Percentiles rank a stretch among this genome's conserved stretches.
These are phyloP conservation scores for Lasioglossum morio DNA, from an alignment of 2,888 invertebrate genomes.

Conservation along the genomic window DNA sequence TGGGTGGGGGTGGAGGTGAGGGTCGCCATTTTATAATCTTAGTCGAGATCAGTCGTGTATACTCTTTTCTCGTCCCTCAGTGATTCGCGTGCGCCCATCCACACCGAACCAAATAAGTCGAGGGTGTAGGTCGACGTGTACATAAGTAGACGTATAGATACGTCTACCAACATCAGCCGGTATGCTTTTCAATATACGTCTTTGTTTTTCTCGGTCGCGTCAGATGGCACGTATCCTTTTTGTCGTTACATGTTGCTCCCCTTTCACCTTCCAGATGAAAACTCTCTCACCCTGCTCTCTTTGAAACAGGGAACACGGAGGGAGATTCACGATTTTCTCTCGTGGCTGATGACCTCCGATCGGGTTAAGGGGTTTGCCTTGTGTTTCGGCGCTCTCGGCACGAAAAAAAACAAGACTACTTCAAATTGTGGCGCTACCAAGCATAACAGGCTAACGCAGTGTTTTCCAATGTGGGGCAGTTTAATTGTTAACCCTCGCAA, in stretches of 20 bases:
- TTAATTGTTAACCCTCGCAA: too few species aligned
- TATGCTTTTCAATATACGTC: slow-evolving; percentile 50
- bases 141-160: slow-evolving; percentile 45
- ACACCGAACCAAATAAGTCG: slow-evolving; percentile 57
- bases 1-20: slow-evolving; percentile 52
- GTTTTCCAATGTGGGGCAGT: too few species aligned
- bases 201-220: slow-evolving; percentile 53
- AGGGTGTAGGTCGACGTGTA: slow-evolving; percentile 41
- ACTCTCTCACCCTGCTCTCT: not conserved
- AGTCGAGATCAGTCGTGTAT: slow-evolving; percentile 71
- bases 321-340: slow-evolving; percentile 2
- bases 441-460: too few species aligned
- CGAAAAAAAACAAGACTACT: not conserved
- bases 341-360: slow-evolving; percentile 22
- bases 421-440: not conserved
- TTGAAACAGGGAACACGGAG: not conserved
- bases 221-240: slow-evolving; percentile 41
- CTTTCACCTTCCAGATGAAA: slow-evolving; percentile 34
- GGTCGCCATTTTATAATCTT: slow-evolving; percentile 79
- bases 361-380: not conserved
- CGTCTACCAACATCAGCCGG: slow-evolving; percentile 45
- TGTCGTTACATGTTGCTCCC: slow-evolving; percentile 27
- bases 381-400: not conserved
- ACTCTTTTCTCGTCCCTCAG: slow-evolving; percentile 52
- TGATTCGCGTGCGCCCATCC: slow-evolving; percentile 35